Evolutionary conservation across 2,888 invertebrate genomes (phyloP).

Genomic region (Hipparchia sbordonii): DNA sequence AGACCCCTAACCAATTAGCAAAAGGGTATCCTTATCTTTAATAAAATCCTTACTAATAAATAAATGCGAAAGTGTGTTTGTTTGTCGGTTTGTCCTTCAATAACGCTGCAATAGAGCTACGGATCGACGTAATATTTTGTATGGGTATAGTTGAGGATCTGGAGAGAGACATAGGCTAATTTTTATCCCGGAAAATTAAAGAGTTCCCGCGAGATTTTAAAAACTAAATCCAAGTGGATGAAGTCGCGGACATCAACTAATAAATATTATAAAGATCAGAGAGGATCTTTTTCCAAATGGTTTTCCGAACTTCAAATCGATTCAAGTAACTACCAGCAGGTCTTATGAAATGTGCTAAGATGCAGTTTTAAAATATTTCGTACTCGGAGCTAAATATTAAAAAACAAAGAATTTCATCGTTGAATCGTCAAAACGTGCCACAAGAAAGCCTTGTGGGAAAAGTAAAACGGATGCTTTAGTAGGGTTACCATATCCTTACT

Average conservation of each 20-base stretch:
- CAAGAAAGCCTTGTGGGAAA: conserved; percentile 44
- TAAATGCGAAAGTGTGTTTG: too few species aligned
- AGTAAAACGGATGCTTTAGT: conserved; percentile 33
- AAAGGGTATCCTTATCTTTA: too few species aligned
- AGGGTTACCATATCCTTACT: conserved; percentile 27
- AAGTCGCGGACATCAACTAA: background rate
- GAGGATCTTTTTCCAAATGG: background rate
- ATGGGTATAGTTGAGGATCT: too few species aligned
- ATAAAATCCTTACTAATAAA: too few species aligned
- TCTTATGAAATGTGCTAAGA: conserved; percentile 20
- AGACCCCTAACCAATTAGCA: too few species aligned
- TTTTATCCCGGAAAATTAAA: too few species aligned
- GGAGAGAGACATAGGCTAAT: too few species aligned
- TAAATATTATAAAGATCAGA: background rate
- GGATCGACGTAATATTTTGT: too few species aligned
- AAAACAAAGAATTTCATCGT: conserved; percentile 47
- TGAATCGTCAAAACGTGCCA: conserved; percentile 55
- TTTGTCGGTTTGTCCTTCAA: too few species aligned
- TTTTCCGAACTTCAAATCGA: conserved; percentile 8
- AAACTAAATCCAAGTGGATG: too few species aligned
- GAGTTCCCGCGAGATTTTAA: too few species aligned
- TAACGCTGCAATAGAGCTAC: too few species aligned
- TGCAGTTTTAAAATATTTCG: conserved; percentile 32
- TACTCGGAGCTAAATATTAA: conserved; percentile 29
- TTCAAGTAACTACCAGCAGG: conserved; percentile 23